Evolutionary conservation across 1,140 invertebrate species (phyloP), one percentile per base, ranked within the genome.

Genomic region (Euwallacea similis): DNA sequence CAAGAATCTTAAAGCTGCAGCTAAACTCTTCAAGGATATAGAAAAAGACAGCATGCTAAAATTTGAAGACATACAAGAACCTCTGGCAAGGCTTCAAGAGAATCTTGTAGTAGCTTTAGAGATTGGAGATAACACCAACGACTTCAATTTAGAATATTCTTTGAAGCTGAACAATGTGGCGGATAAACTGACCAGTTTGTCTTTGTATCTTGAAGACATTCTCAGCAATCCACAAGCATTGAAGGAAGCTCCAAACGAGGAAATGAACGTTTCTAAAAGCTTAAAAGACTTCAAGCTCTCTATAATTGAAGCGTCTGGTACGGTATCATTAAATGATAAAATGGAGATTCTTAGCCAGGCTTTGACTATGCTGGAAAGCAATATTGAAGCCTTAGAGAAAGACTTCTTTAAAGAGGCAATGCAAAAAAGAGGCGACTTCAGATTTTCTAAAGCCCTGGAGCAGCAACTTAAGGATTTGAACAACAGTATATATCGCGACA

Each of bases 321-420:
- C 7, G 7, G 47, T 70, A 7, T 62, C 62, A n/a, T 47, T 75
- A 13, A 73, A 75, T 43, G 74, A 75, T 56, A 75, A 75, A 68
- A 74, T 75, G 72, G 74, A 75, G 50, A 64, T 75, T 44, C 15
- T 75, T 9, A 71, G 44, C n/a, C 74, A 75, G 55, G 68, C 74
- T 33, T 33, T 72, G 3, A 47, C 7, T 42, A 7, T 73, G 9
- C 73, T 72, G 42, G 43, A 7, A 2, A 7, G 7, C n/a, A 47
- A 44, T 41, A 9, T 73, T 8, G 16, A 66, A 21, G 21, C 13
- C 7, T 10, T 66, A 16, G 54, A 41, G n/a, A 56, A 70, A 43
- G 16, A 62, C 3, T 46, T 72, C 9, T 59, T 66, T 6, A 69
- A 56, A 71, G 9, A 53, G 13, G 59, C 47, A 43, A 6, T 70